Evolutionary conservation across 1,140 invertebrate genomes (phyloP), one percentile per base, ranked within the genome.

Genomic region (Cardiocondyla obscurior): DNA sequence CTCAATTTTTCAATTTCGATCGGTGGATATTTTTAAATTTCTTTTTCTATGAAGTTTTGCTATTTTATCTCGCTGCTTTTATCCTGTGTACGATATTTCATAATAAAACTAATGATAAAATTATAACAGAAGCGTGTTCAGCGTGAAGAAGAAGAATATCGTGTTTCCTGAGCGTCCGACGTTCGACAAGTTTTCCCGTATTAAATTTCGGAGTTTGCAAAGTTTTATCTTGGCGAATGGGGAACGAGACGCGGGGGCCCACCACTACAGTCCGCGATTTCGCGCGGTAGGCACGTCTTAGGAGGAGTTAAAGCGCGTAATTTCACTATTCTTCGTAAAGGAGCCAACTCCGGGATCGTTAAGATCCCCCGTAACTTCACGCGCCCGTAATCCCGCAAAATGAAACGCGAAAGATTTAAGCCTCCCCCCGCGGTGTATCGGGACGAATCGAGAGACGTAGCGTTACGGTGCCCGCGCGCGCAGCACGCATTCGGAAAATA

Each of bases 41-140:
- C 6, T 22, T 22, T 53, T 58, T n/a, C n/a, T 30, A 85, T 55
- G 28, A 64, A 42, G 30, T 79, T 70, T 72, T 44, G n/a, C 14
- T 57, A 51, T 42, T 49, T 85, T 39, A 73, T 67, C 69, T 42
- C 25, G n/a, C 19, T 33, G 2, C 22, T n/a, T 62, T 46, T 44
- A 70, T 55, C 28, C 25, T 64, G 36, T 39, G 16, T 30, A 36
- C 10, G 19, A 42, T 51, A 36, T 44, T 5, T 28, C 12, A 46
- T 72, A 65, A 87, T 86, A 65, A 36, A 58, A 83, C 76, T 83
- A 79, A 86, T 73, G 85, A 84, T 86, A 84, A 81, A 81, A 69
- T 30, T 84, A 76, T 39, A 36, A 36, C 77, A 30, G 28, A 16
- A 36, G n/a, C 44, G 46, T 39, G 55, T 28, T 28, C 30, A 22